Conservation (phyloP, 2,113 vertebrate genomes). For the Cranoglanis bouderius region DNA sequence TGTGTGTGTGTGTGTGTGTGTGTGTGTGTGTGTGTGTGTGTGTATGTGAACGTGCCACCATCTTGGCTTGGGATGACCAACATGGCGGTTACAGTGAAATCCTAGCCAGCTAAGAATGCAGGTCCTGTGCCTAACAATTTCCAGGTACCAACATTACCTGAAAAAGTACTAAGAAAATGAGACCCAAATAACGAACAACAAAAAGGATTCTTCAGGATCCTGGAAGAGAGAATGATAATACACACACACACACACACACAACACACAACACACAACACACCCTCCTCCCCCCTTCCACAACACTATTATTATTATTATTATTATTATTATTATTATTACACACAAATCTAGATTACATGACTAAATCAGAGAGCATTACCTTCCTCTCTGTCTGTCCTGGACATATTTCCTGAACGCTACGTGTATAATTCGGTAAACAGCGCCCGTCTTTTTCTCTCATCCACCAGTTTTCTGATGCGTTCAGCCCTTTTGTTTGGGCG, state of each 20-base stretch:
- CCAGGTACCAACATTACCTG: neutral
- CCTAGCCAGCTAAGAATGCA: neutral
- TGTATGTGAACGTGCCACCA: neutral
- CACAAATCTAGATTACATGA: neutral
- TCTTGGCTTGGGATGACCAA: neutral
- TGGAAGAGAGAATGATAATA: neutral
- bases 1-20: no score
- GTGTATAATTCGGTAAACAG: slow-evolving; percentile 56
- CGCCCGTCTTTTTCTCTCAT: slow-evolving; percentile 50
- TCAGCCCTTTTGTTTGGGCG: slow-evolving; percentile 70
- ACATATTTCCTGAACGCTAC: slow-evolving; percentile 47
- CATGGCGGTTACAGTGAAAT: neutral
- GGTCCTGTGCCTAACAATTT: neutral
- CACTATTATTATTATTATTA: neutral
- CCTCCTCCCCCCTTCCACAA: no score
- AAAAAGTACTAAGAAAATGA: neutral
- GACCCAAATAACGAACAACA: neutral
- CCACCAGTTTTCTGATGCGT: slow-evolving; percentile 60
- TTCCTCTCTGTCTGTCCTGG: neutral
- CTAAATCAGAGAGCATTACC: neutral
- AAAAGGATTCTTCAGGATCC: neutral
- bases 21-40: no score
- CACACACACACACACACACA: neutral
- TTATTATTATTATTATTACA: neutral
- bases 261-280: no score